Evolutionary conservation across 35 echinoderm and acorn worm species (phyloP), one percentile per base, ranked within the genome.

Genomic region (Chiridota heheva): DNA sequence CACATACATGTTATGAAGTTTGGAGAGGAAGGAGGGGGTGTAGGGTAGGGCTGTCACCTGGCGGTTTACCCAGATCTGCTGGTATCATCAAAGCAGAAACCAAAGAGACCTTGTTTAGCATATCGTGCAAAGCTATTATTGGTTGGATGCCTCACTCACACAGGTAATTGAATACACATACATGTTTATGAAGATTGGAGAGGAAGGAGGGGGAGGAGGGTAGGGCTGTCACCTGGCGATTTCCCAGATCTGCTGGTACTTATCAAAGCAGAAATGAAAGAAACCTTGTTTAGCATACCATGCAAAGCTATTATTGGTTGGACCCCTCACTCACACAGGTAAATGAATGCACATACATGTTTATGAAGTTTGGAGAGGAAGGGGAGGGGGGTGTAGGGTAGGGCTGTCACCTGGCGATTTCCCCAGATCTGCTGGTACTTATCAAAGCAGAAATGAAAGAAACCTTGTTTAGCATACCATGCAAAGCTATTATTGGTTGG

Each of bases 401-500:
- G n/a, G n/a, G 85, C 63, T 88, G 94, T 42, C 71, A 82, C 43
- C 63, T 91, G 46, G 94, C 78, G 3, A 69, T 97, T 20, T 97
- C 94, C 16, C 72, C 89, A 5, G 94, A 97, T 13, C 69, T 87
- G 71, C 70, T 97, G 8, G 81, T 87, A 5, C 68, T 97, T 27
- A 73, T 91, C 28, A 82, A 80, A 51, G 51, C 60, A 30, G 20
- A 63, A 7, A 84, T 12, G 32, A 80, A 63, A 62, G 79, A 88
- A 17, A 73, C 86, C 3, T 67, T 91, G 39, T 91, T 97, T 48
- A 84, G 84, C 40, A 88, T 97, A 35, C 88, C 88, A 3, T 91
- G 63, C 47, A 87, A 78, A 27, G 80, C 94, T 45, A 73, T 97
- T 77, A 97, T 97, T 34, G 94, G 94, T 17, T 97, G 94, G 94